These are phyloP conservation scores for Ceratosolen solmsi DNA, from an alignment of 1,140 invertebrate genomes.

Conservation along the genomic window DNA sequence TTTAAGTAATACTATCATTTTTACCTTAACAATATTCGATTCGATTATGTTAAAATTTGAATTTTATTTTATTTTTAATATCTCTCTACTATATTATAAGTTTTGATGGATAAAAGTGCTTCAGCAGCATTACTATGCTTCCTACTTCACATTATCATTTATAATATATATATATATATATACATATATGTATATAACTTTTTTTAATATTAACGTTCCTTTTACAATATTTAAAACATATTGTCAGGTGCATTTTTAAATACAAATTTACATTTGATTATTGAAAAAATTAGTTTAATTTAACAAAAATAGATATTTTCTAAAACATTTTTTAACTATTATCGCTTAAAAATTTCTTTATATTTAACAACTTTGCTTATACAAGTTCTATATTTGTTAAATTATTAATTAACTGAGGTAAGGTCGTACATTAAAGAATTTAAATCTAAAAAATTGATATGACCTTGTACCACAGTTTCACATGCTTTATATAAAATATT, in stretches of 20 bases:
- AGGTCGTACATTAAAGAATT: neutral
- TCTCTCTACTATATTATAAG: constrained; percentile 1
- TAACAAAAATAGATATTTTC: constrained; percentile 26
- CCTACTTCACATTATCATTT: neutral
- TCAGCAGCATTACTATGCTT: constrained; percentile 9
- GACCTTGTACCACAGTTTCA: constrained; percentile 9
- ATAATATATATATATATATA: constrained; percentile 7
- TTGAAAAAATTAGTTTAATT: neutral
- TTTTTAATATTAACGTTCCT: constrained; percentile 20
- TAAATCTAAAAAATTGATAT: constrained; percentile 26
- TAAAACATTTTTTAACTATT: constrained; percentile 13
- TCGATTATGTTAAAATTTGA: neutral
- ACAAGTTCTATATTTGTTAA: neutral
- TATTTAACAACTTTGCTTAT: constrained; percentile 22
- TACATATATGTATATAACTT: neutral
- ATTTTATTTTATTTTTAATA: neutral
- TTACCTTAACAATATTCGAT: too few relatives aligned
- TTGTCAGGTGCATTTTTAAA: constrained; percentile 13
- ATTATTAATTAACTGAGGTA: neutral
- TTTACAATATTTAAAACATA: constrained; percentile 41
- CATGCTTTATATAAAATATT: neutral
- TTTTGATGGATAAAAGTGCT: constrained; percentile 9
- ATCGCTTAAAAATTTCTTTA: neutral
- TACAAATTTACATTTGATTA: constrained; percentile 25
- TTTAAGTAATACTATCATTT: neutral